Evolutionary conservation across 2,113 vertebrate species (phyloP).

Genomic region (Protomyctophum bolini): DNA sequence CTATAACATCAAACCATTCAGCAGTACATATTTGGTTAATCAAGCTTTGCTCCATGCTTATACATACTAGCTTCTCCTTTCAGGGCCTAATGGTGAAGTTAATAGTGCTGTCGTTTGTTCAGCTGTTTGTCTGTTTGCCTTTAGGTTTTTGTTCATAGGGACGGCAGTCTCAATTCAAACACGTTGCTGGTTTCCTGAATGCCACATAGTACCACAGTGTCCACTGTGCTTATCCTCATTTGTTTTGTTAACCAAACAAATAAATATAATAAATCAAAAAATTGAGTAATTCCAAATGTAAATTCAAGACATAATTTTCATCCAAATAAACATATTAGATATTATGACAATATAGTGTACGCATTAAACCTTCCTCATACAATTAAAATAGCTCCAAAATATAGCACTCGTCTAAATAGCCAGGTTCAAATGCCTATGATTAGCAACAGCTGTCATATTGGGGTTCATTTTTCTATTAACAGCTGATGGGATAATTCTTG

Average conservation of each 20-base stretch:
- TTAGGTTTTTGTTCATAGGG: not conserved
- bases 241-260: not conserved
- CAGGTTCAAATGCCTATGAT: no score
- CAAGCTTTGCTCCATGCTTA: not conserved
- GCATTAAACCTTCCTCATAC: no score
- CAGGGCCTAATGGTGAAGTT: not conserved
- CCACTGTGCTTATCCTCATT: not conserved
- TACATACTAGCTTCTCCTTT: not conserved
- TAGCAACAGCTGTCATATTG: no score
- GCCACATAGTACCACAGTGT: not conserved
- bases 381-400: no score
- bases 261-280: no score
- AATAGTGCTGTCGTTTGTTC: conserved; percentile 14
- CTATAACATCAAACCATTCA: not conserved
- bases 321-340: no score
- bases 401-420: no score
- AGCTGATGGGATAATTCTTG: no score
- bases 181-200: not conserved
- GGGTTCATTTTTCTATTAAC: no score
- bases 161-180: not conserved
- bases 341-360: no score
- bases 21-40: not conserved
- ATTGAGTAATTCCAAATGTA: no score
- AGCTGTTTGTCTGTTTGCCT: conserved; percentile 4
- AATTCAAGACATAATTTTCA: no score